Conservation (phyloP, 2,888 invertebrate species). For the Oligia fasciuncula region DNA sequence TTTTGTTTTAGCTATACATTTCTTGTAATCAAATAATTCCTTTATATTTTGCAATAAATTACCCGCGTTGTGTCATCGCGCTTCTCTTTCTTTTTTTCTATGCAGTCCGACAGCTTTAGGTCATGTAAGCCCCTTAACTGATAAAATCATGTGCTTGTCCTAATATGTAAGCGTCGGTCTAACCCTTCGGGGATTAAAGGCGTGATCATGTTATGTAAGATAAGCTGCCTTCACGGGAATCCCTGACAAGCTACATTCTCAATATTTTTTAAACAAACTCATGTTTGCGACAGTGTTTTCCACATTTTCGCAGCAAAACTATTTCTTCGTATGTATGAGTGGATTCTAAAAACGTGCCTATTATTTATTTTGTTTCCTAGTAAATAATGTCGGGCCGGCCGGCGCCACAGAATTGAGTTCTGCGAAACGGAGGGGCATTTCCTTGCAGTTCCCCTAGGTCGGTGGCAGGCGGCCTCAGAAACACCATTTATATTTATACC, state of each 20-base stretch:
- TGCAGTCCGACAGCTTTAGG: too few species aligned
- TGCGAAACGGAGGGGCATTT: slow-evolving; percentile 81
- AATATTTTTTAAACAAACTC: slow-evolving; percentile 2
- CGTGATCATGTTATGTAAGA: neutral
- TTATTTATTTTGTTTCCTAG: slow-evolving; percentile 84
- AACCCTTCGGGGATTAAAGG: neutral
- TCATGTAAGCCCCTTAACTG: neutral
- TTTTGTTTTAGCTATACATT: too few species aligned
- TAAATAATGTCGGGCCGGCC: slow-evolving; percentile 78
- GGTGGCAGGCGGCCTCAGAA: slow-evolving; percentile 76
- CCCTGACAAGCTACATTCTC: neutral
- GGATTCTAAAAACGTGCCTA: slow-evolving; percentile 78
- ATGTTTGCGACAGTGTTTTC: slow-evolving; percentile 22
- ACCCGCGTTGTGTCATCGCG: too few species aligned
- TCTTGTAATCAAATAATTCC: too few species aligned
- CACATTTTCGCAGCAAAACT: slow-evolving; percentile 60
- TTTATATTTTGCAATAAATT: too few species aligned
- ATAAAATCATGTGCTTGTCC: neutral
- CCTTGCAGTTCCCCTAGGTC: slow-evolving; percentile 80
- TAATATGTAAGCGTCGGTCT: neutral
- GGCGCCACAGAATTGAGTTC: slow-evolving; percentile 86
- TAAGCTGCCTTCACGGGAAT: slow-evolving; percentile 8
- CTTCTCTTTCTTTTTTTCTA: too few species aligned
- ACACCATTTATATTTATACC: slow-evolving; percentile 83
- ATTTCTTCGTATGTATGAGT: slow-evolving; percentile 68